These are phyloP conservation scores for Micronycteris hirsuta DNA, from an alignment of 2,113 vertebrate species.

Conservation along the genomic window DNA sequence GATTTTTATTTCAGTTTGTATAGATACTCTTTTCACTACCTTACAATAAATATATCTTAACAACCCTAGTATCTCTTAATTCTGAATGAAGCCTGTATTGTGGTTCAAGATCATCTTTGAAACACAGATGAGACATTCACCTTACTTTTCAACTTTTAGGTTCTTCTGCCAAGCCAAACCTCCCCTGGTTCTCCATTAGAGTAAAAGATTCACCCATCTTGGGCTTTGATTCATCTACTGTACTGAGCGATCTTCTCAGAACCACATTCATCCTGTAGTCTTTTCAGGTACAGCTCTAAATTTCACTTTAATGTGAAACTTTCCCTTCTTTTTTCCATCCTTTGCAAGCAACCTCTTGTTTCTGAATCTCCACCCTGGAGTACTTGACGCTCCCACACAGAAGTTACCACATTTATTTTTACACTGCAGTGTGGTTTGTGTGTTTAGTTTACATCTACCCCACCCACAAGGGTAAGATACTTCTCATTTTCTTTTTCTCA, in stretches of 20 bases:
- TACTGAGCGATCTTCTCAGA: not conserved
- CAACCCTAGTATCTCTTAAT: not conserved
- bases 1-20: slow-evolving; percentile 48
- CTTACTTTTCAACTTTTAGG: not conserved
- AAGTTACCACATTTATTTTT: not conserved
- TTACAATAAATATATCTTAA: slow-evolving; percentile 21
- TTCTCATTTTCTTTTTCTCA: not conserved
- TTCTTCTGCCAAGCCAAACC: not conserved
- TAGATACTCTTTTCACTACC: not conserved
- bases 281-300: not conserved
- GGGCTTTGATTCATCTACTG: not conserved
- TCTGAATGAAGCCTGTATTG: not conserved
- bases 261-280: not conserved
- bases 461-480: not conserved
- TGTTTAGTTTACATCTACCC: not conserved
- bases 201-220: not conserved
- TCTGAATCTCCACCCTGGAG: not conserved
- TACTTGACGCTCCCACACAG: not conserved
- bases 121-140: not conserved
- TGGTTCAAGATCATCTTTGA: not conserved
- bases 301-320: not conserved
- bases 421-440: not conserved
- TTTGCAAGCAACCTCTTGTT: not conserved
- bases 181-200: no score
- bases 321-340: not conserved